phyloP scores from a whole-genome alignment of 1,140 invertebrate species.

The Aphidius ervi region DNA sequence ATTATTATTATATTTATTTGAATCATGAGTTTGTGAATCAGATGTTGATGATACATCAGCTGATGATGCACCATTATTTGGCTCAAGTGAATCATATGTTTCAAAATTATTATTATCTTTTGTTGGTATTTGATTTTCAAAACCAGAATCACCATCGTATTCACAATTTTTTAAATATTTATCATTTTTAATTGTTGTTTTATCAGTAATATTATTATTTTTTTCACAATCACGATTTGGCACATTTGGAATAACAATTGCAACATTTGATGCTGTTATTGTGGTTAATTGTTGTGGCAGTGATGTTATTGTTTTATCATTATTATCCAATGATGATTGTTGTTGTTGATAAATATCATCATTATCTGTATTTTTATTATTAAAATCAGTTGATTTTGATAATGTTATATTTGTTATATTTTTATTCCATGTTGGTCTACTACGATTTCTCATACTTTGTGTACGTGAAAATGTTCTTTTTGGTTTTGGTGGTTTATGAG shows the following conservation, averaged over 20 bases:
- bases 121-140: constrained; percentile 36
- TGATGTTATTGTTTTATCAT: neutral
- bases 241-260: neutral
- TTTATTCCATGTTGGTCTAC: constrained; percentile 42
- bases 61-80: constrained; percentile 18
- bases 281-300: neutral
- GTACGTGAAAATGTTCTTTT: constrained; percentile 42
- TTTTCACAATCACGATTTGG: neutral
- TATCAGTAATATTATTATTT: neutral
- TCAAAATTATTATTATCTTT: constrained; percentile 35
- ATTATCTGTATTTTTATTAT: constrained; percentile 9
- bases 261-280: neutral
- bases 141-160: constrained; percentile 18
- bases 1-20: constrained; percentile 18
- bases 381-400: constrained; percentile 20
- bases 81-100: constrained; percentile 42
- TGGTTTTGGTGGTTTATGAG: constrained; percentile 53
- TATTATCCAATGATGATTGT: neutral
- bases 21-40: constrained; percentile 21
- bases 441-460: constrained; percentile 44
- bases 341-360: neutral
- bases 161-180: neutral
- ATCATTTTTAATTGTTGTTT: neutral
- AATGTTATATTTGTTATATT: constrained; percentile 31
- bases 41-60: constrained; percentile 15